These are phyloP conservation scores for Cydia pomonella DNA, from an alignment of 1,140 invertebrate species.

Conservation along the genomic window DNA sequence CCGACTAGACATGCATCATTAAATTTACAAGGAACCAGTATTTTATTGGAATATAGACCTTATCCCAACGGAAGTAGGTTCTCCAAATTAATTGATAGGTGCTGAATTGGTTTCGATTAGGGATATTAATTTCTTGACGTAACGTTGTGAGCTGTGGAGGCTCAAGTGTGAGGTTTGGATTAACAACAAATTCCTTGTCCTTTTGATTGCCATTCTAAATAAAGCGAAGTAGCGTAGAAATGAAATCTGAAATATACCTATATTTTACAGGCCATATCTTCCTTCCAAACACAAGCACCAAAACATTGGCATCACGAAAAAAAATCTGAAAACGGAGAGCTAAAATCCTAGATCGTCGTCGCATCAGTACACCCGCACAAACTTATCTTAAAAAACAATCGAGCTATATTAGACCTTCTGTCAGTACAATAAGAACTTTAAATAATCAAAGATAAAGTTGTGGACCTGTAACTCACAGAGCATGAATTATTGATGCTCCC, in stretches of 20 bases:
- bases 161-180: not conserved
- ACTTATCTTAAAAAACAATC: not conserved
- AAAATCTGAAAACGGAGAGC: not conserved
- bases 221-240: not conserved
- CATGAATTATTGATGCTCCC: slow-evolving; percentile 31
- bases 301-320: not conserved
- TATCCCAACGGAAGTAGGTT: not conserved
- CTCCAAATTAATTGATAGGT: not conserved
- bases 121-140: slow-evolving; percentile 32
- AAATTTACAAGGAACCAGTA: not conserved
- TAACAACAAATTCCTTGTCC: not conserved
- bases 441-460: slow-evolving; percentile 9
- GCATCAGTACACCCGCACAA: not conserved
- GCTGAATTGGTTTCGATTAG: slow-evolving; percentile 30
- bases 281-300: not conserved
- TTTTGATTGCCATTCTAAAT: not conserved
- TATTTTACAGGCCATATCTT: not conserved
- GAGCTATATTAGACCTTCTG: not conserved
- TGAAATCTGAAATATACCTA: not conserved
- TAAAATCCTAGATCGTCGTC: slow-evolving; percentile 32
- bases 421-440: not conserved
- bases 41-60: not conserved
- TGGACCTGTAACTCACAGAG: slow-evolving; percentile 15
- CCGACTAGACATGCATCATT: slow-evolving; percentile 20
- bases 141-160: not conserved